These are phyloP conservation scores for Leptopilina boulardi DNA, from an alignment of 1,140 invertebrate species.

Conservation along the genomic window DNA sequence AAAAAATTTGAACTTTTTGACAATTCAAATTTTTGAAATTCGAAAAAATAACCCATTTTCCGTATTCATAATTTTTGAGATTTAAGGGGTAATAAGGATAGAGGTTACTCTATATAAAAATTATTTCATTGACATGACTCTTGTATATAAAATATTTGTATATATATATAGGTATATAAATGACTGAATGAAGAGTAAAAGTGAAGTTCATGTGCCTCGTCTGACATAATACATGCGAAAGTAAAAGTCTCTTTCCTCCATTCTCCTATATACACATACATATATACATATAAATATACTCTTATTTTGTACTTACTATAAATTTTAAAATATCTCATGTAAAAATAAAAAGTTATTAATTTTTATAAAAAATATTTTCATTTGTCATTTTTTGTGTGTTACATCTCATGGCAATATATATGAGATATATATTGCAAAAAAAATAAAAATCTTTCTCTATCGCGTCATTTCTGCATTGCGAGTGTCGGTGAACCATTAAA, in stretches of 20 bases:
- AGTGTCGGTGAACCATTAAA: conserved; percentile 14
- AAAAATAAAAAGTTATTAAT: not conserved
- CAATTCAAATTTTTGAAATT: too few species aligned
- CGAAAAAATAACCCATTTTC: too few species aligned
- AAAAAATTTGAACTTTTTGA: too few species aligned
- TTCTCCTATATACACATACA: not conserved
- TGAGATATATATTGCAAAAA: too few species aligned
- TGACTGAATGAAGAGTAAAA: conserved; percentile 22
- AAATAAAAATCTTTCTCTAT: too few species aligned
- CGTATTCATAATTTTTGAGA: too few species aligned
- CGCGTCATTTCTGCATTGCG: not conserved
- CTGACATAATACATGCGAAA: conserved; percentile 27
- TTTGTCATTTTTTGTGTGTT: not conserved
- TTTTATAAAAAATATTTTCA: not conserved
- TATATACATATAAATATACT: too few species aligned
- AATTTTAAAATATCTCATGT: not conserved
- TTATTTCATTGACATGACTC: not conserved
- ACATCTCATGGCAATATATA: not conserved
- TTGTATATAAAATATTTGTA: not conserved
- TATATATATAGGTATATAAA: too few species aligned
- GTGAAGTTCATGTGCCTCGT: conserved; percentile 29
- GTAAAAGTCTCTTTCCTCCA: conserved; percentile 24
- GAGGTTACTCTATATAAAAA: too few species aligned
- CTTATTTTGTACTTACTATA: too few species aligned
- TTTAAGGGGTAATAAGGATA: too few species aligned